Percentiles rank a stretch among this genome's conserved stretches.
Conservation (phyloP, 2,888 invertebrate genomes). For the Megastigmus dorsalis region DNA sequence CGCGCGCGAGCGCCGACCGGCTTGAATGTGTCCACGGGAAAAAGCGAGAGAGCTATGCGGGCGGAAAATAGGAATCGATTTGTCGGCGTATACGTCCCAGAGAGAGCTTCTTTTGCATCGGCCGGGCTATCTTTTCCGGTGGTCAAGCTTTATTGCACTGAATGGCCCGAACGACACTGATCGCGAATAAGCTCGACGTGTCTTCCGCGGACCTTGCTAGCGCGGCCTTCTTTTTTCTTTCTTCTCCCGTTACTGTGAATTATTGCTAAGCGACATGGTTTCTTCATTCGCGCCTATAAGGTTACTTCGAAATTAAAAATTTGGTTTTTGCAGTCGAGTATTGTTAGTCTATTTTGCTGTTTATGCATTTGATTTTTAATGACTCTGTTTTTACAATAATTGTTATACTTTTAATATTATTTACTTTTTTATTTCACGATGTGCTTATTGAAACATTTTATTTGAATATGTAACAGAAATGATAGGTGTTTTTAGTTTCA, state of each 20-base stretch:
- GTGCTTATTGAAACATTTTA: too few relatives aligned
- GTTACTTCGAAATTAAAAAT: neutral
- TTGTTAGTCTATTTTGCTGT: too few relatives aligned
- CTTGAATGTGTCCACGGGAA: conserved; percentile 9
- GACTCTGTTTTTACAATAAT: too few relatives aligned
- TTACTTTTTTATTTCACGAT: too few relatives aligned
- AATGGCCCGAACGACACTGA: neutral
- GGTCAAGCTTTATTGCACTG: conserved; percentile 6
- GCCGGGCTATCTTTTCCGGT: conserved; percentile 1
- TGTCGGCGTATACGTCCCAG: neutral
- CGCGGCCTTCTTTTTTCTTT: too few relatives aligned
- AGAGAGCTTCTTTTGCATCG: neutral
- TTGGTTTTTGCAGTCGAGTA: too few relatives aligned
- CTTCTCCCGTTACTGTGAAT: too few relatives aligned
- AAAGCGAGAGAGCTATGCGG: conserved; percentile 38
- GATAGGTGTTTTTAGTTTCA: too few relatives aligned
- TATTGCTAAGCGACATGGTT: neutral
- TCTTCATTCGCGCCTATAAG: neutral
- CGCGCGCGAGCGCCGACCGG: neutral
- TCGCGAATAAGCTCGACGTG: neutral
- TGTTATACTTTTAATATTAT: too few relatives aligned
- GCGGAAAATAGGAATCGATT: conserved; percentile 43
- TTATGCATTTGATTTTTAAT: too few relatives aligned
- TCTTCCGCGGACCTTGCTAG: too few relatives aligned
- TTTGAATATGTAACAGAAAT: too few relatives aligned